Evolutionary conservation across 2,113 vertebrate species (phyloP).

Genomic region (Acanthochromis polyacanthus): DNA sequence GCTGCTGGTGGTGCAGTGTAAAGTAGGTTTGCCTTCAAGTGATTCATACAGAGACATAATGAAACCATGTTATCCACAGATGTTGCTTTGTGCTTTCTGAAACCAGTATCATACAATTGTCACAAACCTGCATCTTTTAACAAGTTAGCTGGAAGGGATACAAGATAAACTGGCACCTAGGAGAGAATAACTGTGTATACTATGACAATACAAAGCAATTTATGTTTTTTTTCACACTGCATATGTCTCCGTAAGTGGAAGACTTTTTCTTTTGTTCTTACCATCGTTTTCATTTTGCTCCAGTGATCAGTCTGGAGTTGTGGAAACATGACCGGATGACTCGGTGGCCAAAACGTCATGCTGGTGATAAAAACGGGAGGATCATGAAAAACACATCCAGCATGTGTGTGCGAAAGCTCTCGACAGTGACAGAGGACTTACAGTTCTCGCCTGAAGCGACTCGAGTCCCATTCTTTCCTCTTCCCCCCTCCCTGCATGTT

Average conservation of each 20-base stretch:
- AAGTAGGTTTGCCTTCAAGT: constrained; percentile 3
- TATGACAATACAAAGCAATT: neutral
- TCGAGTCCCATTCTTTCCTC: constrained; percentile 44
- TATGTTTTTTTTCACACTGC: neutral
- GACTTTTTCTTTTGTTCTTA: constrained; percentile 14
- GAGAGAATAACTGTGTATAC: constrained; percentile 19
- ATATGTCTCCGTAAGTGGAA: neutral
- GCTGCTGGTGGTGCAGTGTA: neutral
- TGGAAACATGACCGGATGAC: constrained; percentile 69
- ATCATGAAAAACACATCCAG: constrained; percentile 26
- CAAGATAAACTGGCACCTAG: constrained; percentile 59
- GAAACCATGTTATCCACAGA: neutral
- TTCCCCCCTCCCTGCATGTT: constrained; percentile 58
- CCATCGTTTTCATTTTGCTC: constrained; percentile 79
- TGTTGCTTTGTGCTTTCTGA: neutral
- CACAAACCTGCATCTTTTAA: constrained; percentile 65
- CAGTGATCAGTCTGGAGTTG: constrained; percentile 76
- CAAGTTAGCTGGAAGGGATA: constrained; percentile 47
- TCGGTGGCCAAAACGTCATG: constrained; percentile 72
- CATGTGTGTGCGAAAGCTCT: neutral
- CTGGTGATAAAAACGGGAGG: constrained; percentile 41
- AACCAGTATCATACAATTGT: neutral
- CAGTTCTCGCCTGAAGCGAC: constrained; percentile 61
- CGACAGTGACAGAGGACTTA: constrained; percentile 31
- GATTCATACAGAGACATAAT: constrained; percentile 15